Evolutionary conservation across 2,888 invertebrate genomes (phyloP).

Genomic region (Petrophora chlorosata): DNA sequence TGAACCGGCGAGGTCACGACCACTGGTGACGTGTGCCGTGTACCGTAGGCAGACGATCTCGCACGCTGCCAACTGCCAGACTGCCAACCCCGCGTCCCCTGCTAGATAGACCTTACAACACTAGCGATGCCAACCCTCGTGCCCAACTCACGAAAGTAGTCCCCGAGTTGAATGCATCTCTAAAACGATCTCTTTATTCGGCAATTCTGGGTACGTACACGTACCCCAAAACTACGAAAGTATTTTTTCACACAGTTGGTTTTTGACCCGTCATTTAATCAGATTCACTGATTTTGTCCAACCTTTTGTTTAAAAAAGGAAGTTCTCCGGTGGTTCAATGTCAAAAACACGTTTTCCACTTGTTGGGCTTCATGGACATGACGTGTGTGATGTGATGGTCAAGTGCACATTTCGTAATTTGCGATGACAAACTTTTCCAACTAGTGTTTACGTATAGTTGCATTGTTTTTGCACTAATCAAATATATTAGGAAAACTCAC

Average conservation of each 20-base stretch:
- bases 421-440: conserved; percentile 2
- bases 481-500: too few species aligned
- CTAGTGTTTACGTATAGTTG: too few species aligned
- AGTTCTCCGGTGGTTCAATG: conserved; percentile 28
- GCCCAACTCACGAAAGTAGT: too few species aligned
- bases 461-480: too few species aligned
- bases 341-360: conserved; percentile 30
- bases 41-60: conserved; percentile 10
- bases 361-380: conserved; percentile 20
- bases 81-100: conserved; percentile 2
- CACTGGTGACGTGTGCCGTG: conserved; percentile 50
- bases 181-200: too few species aligned
- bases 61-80: conserved; percentile 43
- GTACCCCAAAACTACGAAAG: not conserved
- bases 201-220: too few species aligned
- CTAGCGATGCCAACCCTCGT: too few species aligned
- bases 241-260: conserved; percentile 12
- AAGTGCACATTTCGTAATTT: conserved; percentile 28
- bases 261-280: conserved; percentile 26
- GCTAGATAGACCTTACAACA: too few species aligned
- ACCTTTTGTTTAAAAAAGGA: conserved; percentile 34
- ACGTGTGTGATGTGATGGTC: conserved; percentile 28
- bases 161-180: too few species aligned
- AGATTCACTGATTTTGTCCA: conserved; percentile 20
- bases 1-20: conserved; percentile 82